A percentile compares a stretch with the other conserved stretches of the same genome.
These are phyloP conservation scores for Corythaixoides concolor DNA, from an alignment of 2,113 vertebrate species.

Conservation along the genomic window DNA sequence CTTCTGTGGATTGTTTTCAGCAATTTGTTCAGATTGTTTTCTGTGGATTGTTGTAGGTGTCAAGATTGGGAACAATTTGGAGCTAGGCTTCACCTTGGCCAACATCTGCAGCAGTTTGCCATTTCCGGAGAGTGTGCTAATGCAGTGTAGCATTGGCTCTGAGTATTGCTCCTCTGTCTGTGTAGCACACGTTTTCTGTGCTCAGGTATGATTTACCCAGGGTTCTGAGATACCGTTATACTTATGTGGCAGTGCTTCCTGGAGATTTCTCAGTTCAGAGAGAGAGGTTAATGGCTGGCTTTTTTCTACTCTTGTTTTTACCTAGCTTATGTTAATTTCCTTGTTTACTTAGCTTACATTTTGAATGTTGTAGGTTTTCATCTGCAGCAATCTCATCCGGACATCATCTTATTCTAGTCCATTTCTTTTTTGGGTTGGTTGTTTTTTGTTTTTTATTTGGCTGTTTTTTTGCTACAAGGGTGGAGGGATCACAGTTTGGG, in stretches of 20 bases:
- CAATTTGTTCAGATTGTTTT: too few species aligned
- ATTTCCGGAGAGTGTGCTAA: neutral
- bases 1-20: neutral
- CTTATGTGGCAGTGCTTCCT: neutral
- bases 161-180: neutral
- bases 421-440: neutral
- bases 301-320: neutral
- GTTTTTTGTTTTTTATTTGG: neutral
- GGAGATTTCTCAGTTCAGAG: neutral
- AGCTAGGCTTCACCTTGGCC: neutral
- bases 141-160: rapidly evolving
- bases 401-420: neutral
- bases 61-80: neutral
- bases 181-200: neutral
- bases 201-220: neutral
- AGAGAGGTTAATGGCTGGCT: neutral
- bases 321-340: neutral
- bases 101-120: neutral
- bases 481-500: neutral
- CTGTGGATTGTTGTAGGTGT: neutral
- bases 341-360: neutral
- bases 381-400: neutral
- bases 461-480: rapidly evolving
- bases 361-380: neutral
- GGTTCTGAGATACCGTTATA: neutral